These are phyloP conservation scores for Helogale parvula DNA, from an alignment of 2,113 vertebrate species.

Conservation along the genomic window DNA sequence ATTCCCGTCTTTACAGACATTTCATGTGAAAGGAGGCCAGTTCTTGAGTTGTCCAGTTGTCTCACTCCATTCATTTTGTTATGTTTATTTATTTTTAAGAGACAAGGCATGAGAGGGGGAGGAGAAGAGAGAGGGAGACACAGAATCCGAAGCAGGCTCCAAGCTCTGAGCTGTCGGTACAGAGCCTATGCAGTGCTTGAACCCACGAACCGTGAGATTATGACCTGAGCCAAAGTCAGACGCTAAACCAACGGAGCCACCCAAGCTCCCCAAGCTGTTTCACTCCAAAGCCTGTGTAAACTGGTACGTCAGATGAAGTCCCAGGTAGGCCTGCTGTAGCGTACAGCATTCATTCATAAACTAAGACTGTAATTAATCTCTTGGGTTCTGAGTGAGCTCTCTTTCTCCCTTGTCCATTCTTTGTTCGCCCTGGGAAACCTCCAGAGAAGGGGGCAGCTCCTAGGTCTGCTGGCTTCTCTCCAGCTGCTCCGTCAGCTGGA, in stretches of 20 bases:
- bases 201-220: too few species aligned
- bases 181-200: too few species aligned
- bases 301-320: fast-evolving
- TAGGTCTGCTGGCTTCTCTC: neutral
- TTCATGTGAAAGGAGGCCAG: fast-evolving
- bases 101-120: too few species aligned
- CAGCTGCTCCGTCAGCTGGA: neutral
- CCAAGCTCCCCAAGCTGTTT: too few species aligned
- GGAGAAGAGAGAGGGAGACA: too few species aligned
- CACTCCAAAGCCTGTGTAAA: neutral
- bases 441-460: neutral
- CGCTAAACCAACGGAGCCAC: too few species aligned
- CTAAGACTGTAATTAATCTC: neutral
- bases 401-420: slow-evolving; percentile 14
- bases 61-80: too few species aligned
- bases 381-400: neutral
- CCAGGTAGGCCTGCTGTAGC: neutral
- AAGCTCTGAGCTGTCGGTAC: too few species aligned
- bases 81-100: too few species aligned
- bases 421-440: slow-evolving; percentile 1
- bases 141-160: too few species aligned
- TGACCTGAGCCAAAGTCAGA: too few species aligned
- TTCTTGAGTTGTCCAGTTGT: neutral
- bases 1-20: neutral
- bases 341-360: neutral